These are phyloP conservation scores for Tricholaema leucomelas DNA, from an alignment of 2,113 vertebrate species.

Conservation along the genomic window DNA sequence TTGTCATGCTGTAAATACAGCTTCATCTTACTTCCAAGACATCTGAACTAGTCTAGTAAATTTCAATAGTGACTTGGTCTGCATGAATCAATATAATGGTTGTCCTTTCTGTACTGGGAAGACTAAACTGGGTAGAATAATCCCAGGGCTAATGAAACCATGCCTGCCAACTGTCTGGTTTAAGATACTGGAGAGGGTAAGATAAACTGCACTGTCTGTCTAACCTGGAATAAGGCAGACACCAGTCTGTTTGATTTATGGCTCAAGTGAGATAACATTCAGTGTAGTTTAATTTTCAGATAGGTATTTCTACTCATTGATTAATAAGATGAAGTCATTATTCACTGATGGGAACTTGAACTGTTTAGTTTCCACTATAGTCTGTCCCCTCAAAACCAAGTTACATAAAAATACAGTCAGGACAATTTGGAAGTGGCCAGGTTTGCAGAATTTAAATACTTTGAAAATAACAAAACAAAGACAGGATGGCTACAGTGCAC, in stretches of 20 bases:
- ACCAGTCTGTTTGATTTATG: neutral
- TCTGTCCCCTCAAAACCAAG: neutral
- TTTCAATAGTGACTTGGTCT: neutral
- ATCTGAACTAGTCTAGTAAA: no score
- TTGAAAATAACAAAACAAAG: neutral
- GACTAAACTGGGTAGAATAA: neutral
- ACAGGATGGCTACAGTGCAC: neutral
- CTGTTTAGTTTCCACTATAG: neutral
- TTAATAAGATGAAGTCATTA: slow-evolving; percentile 23
- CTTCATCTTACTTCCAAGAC: no score
- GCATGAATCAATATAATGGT: neutral
- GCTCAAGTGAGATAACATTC: neutral
- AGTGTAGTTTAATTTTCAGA: neutral
- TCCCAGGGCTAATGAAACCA: neutral
- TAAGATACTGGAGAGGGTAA: neutral
- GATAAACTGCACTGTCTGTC: neutral
- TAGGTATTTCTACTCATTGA: slow-evolving; percentile 19
- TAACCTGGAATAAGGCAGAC: neutral
- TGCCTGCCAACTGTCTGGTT: neutral
- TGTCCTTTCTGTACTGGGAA: neutral
- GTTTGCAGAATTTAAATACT: neutral
- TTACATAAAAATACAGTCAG: neutral
- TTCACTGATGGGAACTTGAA: neutral
- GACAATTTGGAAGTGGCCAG: neutral
- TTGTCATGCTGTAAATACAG: no score